Evolutionary conservation across 2,888 invertebrate species (phyloP).

Genomic region (Ophion costatus): DNA sequence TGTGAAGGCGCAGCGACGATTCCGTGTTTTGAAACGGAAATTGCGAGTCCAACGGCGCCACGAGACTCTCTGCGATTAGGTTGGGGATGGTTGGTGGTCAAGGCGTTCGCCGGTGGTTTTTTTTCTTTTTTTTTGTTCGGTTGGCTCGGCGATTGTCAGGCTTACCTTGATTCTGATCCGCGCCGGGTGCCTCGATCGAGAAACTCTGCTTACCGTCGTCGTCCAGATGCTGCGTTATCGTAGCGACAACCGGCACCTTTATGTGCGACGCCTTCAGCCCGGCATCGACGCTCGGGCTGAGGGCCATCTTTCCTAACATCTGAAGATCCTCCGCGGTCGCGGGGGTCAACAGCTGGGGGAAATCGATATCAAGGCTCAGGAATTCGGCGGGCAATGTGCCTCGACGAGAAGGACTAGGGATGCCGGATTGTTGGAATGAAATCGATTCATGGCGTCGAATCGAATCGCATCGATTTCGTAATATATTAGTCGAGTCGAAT

Average conservation of each 20-base stretch:
- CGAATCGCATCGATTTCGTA: too few species aligned
- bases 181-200: constrained; percentile 84
- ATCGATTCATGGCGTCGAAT: too few species aligned
- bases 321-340: constrained; percentile 90
- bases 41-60: constrained; percentile 73
- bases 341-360: constrained; percentile 87
- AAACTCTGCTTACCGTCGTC: constrained; percentile 85
- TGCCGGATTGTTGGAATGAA: too few species aligned
- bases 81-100: neutral
- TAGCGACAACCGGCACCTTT: constrained; percentile 87
- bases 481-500: too few species aligned
- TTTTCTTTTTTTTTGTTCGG: too few species aligned
- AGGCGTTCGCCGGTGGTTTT: constrained; percentile 7
- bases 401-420: too few species aligned
- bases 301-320: constrained; percentile 86
- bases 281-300: constrained; percentile 74
- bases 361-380: neutral
- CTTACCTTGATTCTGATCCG: constrained; percentile 80
- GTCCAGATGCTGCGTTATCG: constrained; percentile 85
- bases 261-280: constrained; percentile 85
- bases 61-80: constrained; percentile 68
- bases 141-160: neutral
- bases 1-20: constrained; percentile 48
- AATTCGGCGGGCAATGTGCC: neutral
- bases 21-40: constrained; percentile 69